A percentile compares a stretch with the other conserved stretches of the same genome.
Evolutionary conservation across 2,113 vertebrate genomes (phyloP).

Genomic region (Cheirogaleus medius): DNA sequence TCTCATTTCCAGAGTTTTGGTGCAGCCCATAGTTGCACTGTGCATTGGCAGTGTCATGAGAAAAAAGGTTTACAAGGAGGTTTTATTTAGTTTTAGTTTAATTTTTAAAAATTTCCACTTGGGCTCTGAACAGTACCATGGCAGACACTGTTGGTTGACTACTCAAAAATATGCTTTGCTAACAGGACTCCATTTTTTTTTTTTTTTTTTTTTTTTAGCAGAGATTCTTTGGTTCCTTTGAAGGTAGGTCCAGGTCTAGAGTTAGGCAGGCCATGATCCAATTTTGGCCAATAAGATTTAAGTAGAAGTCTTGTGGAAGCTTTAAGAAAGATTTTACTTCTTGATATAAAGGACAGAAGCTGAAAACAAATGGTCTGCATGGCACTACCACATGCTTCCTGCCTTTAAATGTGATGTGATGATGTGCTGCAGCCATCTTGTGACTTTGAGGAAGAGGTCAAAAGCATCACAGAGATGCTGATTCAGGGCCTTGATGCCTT

Average conservation of each 20-base stretch:
- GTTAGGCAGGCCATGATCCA: background rate
- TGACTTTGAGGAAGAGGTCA: background rate
- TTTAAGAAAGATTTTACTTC: constrained; percentile 17
- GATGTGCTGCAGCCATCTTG: background rate
- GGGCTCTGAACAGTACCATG: background rate
- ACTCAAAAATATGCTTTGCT: background rate
- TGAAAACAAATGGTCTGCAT: background rate
- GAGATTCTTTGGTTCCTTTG: background rate
- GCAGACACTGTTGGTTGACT: background rate
- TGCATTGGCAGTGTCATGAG: background rate
- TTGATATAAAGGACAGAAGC: background rate
- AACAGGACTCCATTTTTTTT: background rate
- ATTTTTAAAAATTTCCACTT: background rate
- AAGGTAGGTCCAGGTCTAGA: background rate
- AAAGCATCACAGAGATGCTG: background rate
- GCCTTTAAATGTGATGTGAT: background rate
- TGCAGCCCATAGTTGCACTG: background rate
- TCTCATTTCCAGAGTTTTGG: background rate
- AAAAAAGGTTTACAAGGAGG: background rate
- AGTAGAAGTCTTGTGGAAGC: background rate
- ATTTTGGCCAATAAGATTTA: background rate
- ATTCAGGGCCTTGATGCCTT: background rate
- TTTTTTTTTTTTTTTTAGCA: background rate
- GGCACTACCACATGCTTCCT: background rate
- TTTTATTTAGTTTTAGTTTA: constrained; percentile 38